A percentile compares a stretch with the other conserved stretches of the same genome.
Conservation (phyloP, 2,888 invertebrate genomes). For the Eupithecia subfuscata region DNA sequence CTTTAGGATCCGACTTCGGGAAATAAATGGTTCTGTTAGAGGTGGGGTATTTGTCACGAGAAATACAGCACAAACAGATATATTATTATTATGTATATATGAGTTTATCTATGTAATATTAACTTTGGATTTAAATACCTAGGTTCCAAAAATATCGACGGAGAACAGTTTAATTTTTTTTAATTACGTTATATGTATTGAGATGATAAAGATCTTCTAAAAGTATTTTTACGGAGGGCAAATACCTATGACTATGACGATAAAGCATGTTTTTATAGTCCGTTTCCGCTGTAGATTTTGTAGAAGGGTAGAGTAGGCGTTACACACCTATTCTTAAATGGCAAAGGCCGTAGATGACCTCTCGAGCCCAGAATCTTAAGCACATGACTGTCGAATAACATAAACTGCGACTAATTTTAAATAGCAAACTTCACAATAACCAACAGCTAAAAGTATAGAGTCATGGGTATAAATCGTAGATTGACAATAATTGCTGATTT, state of each 20-base stretch:
- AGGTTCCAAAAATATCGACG: background rate
- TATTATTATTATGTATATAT: background rate
- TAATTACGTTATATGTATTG: background rate
- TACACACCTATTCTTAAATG: slow-evolving; percentile 32
- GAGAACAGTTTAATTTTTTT: background rate
- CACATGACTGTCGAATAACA: background rate
- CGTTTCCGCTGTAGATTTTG: background rate
- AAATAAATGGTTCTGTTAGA: slow-evolving; percentile 23
- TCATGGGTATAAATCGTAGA: background rate
- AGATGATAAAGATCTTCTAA: background rate
- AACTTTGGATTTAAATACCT: background rate
- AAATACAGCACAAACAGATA: slow-evolving; percentile 14
- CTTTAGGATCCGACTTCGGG: slow-evolving; percentile 30
- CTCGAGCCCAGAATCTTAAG: slow-evolving; percentile 19
- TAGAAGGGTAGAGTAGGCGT: slow-evolving; percentile 8
- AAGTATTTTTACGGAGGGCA: background rate
- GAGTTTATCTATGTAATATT: too few species aligned
- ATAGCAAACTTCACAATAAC: slow-evolving; percentile 16
- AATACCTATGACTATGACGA: background rate
- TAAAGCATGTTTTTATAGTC: background rate
- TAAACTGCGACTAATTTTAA: slow-evolving; percentile 14
- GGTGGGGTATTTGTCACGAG: slow-evolving; percentile 25
- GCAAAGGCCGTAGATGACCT: slow-evolving; percentile 22
- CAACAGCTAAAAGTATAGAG: background rate
- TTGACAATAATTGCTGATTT: slow-evolving; percentile 4